Evolutionary conservation across 2,888 invertebrate species (phyloP).

Genomic region (Teleogryllus oceanicus): DNA sequence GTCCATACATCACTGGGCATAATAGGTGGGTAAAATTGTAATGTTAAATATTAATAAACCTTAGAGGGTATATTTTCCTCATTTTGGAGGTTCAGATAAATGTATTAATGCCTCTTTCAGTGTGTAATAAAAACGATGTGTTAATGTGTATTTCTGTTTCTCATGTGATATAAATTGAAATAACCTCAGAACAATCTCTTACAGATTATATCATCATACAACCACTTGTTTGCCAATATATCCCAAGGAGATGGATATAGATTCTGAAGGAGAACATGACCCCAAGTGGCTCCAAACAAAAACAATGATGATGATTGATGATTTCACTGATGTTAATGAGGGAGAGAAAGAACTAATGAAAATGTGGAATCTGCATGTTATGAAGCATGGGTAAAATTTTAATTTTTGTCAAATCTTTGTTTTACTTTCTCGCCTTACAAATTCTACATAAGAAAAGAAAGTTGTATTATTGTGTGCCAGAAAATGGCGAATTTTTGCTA

Average conservation of each 20-base stretch:
- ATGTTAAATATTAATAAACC: no score
- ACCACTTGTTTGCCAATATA: constrained; percentile 90
- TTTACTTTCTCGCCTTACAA: no score
- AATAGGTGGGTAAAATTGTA: constrained; percentile 57
- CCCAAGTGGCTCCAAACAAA: constrained; percentile 91
- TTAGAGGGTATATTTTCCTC: no score
- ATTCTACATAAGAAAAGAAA: no score
- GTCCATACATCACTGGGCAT: constrained; percentile 86
- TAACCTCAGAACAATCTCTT: constrained; percentile 37
- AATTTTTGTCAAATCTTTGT: background rate
- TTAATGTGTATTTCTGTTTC: background rate
- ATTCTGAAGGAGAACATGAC: constrained; percentile 92
- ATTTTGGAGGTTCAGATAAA: no score
- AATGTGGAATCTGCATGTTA: constrained; percentile 96
- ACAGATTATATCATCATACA: constrained; percentile 88
- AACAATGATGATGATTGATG: constrained; percentile 97
- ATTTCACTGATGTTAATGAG: constrained; percentile 98
- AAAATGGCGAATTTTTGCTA: no score
- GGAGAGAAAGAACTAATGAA: constrained; percentile 98
- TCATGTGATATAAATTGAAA: background rate
- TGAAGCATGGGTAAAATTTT: constrained; percentile 72
- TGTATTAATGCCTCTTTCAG: no score
- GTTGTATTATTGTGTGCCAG: no score
- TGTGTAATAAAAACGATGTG: no score
- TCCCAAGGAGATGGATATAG: constrained; percentile 89